Percentiles rank a stretch among this genome's conserved stretches.
These are phyloP conservation scores for Mustela erminea DNA, from an alignment of 2,797 vertebrate genomes.

Conservation along the genomic window DNA sequence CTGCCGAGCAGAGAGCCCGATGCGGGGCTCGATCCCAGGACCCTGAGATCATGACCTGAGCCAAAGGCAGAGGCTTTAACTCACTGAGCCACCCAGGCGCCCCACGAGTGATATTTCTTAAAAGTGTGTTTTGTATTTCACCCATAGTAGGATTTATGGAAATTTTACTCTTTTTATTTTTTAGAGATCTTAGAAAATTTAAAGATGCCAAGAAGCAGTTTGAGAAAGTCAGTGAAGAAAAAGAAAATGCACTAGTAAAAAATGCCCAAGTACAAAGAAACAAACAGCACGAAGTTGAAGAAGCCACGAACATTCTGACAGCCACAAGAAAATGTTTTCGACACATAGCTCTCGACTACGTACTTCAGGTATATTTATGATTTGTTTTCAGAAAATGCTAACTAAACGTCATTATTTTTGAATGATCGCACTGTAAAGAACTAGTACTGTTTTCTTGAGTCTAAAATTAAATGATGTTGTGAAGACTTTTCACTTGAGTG, in stretches of 20 bases:
- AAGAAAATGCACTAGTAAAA: constrained; percentile 96
- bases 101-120: constrained; percentile 41
- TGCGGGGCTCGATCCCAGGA: too few relatives aligned
- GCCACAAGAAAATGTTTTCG: constrained; percentile 98
- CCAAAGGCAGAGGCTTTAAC: too few relatives aligned
- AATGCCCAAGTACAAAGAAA: constrained; percentile 97
- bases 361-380: constrained; percentile 92
- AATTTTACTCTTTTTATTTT: constrained; percentile 59
- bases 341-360: constrained; percentile 98
- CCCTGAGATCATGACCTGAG: too few relatives aligned
- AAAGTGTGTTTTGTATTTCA: neutral
- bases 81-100: too few relatives aligned
- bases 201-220: constrained; percentile 99
- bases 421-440: neutral
- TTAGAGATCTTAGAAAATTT: constrained; percentile 97
- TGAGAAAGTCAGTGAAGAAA: constrained; percentile 99
- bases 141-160: constrained; percentile 18
- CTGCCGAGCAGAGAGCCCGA: too few relatives aligned
- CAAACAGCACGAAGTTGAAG: constrained; percentile 98
- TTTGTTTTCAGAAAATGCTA: neutral
- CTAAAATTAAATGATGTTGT: neutral
- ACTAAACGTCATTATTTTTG: neutral
- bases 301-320: constrained; percentile 96
- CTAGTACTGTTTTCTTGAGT: neutral
- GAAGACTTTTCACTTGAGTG: neutral